Base-by-base conservation (phyloP, 2,888 invertebrate genomes). In the Acrocera orbiculus region DNA sequence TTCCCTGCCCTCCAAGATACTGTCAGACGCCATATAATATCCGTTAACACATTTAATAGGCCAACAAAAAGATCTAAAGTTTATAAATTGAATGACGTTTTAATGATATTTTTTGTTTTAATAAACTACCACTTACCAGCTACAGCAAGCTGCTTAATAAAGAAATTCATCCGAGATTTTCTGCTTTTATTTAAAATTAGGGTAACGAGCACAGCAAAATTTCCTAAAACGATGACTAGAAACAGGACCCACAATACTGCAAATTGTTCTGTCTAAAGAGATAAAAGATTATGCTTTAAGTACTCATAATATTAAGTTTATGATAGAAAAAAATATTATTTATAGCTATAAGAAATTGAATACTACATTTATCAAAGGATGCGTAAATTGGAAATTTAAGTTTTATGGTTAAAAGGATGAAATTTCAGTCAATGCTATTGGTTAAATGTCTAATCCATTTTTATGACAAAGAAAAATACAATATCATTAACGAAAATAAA, bases 91-190 rank as follows among this genome's bases (percentile, higher is more conserved):
- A 23, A 23, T 5, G 5, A 23, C 4, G 11, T 23, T 7, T 2
- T 19, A 19, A 19, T 19, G 2, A 19, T 19, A 5, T 2, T 19
- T 8, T 19, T 16, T 10, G 9, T 16, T 28, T 16, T 9, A 5
- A 16, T 28, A 16, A 13, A 8, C 19, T 11, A 6, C 2, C 16
- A 47, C 68, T 66, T 58, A 90, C 92, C 92, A 58, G 90, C 87
- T 39, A 89, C 67, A 3, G 90, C 90, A 34, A 92, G 65, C 50
- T 92, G 87, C 66, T 83, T 83, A 46, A 92, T 90, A 63, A 92
- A 92, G 65, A 85, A 92, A 58, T 90, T 89, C 89, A 90, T 90
- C 30, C 90, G 67, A 30, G 86, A 86, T 56, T 87, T 87, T 47
- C 86, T 69, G 32, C 80, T 76, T 52, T 85, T 85, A 43, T 80